Evolutionary conservation across 2,113 vertebrate species (phyloP).

Genomic region (Gymnarchus niloticus): DNA sequence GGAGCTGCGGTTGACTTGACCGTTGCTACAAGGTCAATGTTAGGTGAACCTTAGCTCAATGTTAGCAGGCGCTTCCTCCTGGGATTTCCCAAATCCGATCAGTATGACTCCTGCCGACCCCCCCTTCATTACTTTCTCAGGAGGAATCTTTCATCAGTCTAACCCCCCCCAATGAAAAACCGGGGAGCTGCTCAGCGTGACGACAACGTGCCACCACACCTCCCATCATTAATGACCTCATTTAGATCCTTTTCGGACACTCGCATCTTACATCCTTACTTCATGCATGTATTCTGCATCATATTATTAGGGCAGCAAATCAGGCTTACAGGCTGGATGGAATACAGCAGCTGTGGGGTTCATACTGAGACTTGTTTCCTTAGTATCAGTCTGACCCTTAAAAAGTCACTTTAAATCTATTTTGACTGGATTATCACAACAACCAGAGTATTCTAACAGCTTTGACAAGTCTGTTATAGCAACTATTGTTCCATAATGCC

Average conservation of each 20-base stretch:
- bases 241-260: not conserved
- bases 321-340: not conserved
- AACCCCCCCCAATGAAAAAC: not conserved
- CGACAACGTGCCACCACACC: not conserved
- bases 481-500: not conserved
- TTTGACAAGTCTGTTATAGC: not conserved
- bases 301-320: not conserved
- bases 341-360: not conserved
- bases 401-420: too few relatives aligned
- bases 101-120: constrained; percentile 46
- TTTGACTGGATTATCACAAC: not conserved
- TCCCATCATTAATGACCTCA: not conserved
- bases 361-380: not conserved
- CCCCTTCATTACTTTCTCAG: constrained; percentile 44
- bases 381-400: not conserved
- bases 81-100: constrained; percentile 41
- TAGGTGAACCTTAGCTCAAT: too few relatives aligned
- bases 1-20: too few relatives aligned
- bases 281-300: not conserved
- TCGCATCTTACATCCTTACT: not conserved
- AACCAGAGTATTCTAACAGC: not conserved
- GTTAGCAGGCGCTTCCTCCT: constrained; percentile 13
- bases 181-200: not conserved
- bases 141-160: constrained; percentile 38
- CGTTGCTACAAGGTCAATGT: too few relatives aligned